Evolutionary conservation across 2,888 invertebrate genomes (phyloP), one percentile per base, ranked within the genome.

Genomic region (Drosophila melanosoma): DNA sequence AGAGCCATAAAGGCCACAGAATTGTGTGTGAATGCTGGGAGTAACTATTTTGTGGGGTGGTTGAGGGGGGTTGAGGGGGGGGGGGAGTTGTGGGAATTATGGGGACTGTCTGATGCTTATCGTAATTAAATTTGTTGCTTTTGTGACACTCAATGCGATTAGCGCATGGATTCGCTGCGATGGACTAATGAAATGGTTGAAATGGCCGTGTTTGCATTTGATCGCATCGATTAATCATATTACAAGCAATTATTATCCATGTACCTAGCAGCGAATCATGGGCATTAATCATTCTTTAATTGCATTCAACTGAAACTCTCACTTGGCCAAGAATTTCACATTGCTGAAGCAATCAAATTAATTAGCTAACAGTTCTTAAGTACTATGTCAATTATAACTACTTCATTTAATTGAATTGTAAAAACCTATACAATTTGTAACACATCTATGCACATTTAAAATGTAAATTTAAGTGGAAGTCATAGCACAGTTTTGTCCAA

Each of bases 121-220:
- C 78, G 78, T 79, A 79, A 79, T 79, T 79, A 77, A 79, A 79
- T 79, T 81, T 74, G 78, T 73, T 77, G 74, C 79, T 79, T 68
- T 70, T 79, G 79, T 66, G 78, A 79, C 79, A 81, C 78, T 81
- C 81, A 71, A 79, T 81, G 74, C 81, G 79, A 79, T 81, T 81
- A 79, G 61, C 52, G 77, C 65, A 69, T 67, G 77, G 81, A 73
- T 76, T 67, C 59, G 52, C 29, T 48, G 54, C 26, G 38, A 32
- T 26, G 17, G 54, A 61, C 35, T 36, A 56, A 40, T 61, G 52
- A 45, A 45, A 45, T 45, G 7, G 35, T 60, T 35, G 70, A 69
- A 69, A 53, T 54, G 45, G 53, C 49, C 42, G 52, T 60, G 64
- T 61, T 68, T 79, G 76, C 60, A 60, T 80, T 79, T 79, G 69